Base-by-base conservation (phyloP, 2,888 invertebrate species). In the Drosophila acutilabella region DNA sequence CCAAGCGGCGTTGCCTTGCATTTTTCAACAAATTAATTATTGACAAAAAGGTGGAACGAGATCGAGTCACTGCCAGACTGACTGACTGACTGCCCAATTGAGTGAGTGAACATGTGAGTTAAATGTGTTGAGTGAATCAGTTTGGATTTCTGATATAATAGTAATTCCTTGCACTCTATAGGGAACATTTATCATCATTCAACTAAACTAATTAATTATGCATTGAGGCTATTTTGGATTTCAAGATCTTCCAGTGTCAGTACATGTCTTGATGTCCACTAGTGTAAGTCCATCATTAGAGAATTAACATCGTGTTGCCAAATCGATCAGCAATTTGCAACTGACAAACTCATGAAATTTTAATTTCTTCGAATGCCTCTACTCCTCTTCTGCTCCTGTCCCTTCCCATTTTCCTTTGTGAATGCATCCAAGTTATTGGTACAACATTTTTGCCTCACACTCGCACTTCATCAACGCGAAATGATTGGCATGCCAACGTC, bases 381-480 rank as follows among this genome's bases (percentile, higher is more conserved):
- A 2, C 30, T 8, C 0, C 8, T 30, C 44, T 16, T 2, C 33
- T 10, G 7, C 23, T 20, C 6, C 66, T 57, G 50, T 30, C 40
- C 50, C 44, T 30, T 13, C 11, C 18, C 23, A 8, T 42, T 14
- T 14, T 10, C 40, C 38, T 52, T 54, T 51, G 38, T 33, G 75
- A 59, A 42, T 56, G 75, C 75, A 44, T 57, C 47, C 56, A 47
- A 50, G 53, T 81, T 87, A 81, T 82, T 81, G 85, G 80, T 65
- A 89, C 80, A 75, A 78, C 89, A 89, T 88, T 88, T 89, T 88
- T 86, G 74, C 84, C 87, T 87, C 87, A 84, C 87, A 86, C 86
- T 88, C 87, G 77, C 88, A 89, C 88, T 88, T 89, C 84, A 87
- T 84, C 84, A 86, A 79, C 84, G 81, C 89, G 80, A 88, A 89